Conservation (phyloP, 2,888 invertebrate species). For the Epinotia nisella region DNA sequence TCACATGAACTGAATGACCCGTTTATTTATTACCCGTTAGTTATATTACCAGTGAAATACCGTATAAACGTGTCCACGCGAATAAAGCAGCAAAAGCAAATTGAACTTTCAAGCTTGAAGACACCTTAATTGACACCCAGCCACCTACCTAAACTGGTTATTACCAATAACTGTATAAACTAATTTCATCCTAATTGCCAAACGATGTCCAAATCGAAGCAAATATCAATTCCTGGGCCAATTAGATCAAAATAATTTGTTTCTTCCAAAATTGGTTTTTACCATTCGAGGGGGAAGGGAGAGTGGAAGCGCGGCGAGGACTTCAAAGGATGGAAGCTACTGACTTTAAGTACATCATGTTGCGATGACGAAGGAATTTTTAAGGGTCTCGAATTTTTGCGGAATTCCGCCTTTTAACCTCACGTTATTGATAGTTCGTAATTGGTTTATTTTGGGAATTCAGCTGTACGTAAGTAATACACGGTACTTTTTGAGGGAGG, state of each 20-base stretch:
- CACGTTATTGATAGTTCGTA: slow-evolving; percentile 8
- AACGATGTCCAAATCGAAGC: slow-evolving; percentile 8
- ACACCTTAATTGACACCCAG: neutral
- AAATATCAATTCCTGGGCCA: slow-evolving; percentile 16
- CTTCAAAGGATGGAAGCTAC: slow-evolving; percentile 14
- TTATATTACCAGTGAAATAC: too few relatives aligned
- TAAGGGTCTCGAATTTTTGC: neutral
- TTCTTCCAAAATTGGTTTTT: slow-evolving; percentile 20
- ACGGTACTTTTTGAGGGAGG: too few relatives aligned
- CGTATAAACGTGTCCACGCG: too few relatives aligned
- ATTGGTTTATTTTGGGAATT: neutral
- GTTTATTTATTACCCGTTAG: too few relatives aligned
- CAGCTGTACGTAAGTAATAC: neutral
- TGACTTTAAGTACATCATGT: slow-evolving; percentile 25
- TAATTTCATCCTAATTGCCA: neutral
- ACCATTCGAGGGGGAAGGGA: neutral
- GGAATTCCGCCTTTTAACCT: neutral
- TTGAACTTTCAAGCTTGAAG: neutral
- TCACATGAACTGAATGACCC: too few relatives aligned
- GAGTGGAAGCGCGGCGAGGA: neutral
- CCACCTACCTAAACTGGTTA: neutral
- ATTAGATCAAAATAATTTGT: slow-evolving; percentile 29
- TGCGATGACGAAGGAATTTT: slow-evolving; percentile 10
- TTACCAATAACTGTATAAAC: neutral
- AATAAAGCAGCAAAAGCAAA: too few relatives aligned